Conservation (phyloP, 1,140 invertebrate genomes). For the Drosophila nannoptera region DNA sequence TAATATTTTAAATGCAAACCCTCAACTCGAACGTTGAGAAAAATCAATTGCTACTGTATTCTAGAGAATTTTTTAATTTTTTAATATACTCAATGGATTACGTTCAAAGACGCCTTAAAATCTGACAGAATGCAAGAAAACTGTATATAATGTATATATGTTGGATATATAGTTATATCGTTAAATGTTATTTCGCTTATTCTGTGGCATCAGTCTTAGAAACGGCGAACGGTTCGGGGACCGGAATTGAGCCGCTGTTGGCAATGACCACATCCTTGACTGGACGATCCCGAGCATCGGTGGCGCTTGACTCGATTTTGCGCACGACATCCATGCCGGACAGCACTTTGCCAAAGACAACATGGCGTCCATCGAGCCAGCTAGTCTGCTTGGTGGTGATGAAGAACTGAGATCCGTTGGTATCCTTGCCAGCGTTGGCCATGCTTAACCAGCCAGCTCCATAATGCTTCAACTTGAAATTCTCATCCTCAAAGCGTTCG, state of each 20-base stretch:
- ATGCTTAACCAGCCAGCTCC: slow-evolving; percentile 97
- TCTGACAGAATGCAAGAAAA: slow-evolving; percentile 22
- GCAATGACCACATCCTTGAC: slow-evolving; percentile 88
- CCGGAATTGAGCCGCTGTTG: slow-evolving; percentile 85
- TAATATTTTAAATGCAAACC: slow-evolving; percentile 54
- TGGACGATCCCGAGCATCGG: slow-evolving; percentile 88
- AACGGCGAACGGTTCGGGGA: slow-evolving; percentile 89
- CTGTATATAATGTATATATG: not conserved
- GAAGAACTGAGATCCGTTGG: slow-evolving; percentile 99
- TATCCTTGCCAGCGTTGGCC: slow-evolving; percentile 97
- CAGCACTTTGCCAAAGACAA: slow-evolving; percentile 94
- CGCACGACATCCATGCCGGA: slow-evolving; percentile 86
- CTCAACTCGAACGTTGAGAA: slow-evolving; percentile 34
- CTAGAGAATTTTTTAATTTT: slow-evolving; percentile 10
- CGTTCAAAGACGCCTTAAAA: slow-evolving; percentile 38
- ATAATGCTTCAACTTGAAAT: slow-evolving; percentile 98
- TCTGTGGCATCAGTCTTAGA: slow-evolving; percentile 88
- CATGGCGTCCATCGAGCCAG: slow-evolving; percentile 97
- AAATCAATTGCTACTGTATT: slow-evolving; percentile 48
- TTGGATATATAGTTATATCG: not conserved
- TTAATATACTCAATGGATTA: slow-evolving; percentile 40
- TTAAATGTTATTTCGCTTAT: slow-evolving; percentile 70
- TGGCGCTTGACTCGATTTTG: slow-evolving; percentile 89
- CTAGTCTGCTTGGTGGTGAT: slow-evolving; percentile 94
- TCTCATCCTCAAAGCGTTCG: slow-evolving; percentile 95